These are phyloP conservation scores for Parnassius mnemosyne DNA, from an alignment of 2,888 invertebrate species.

Conservation along the genomic window DNA sequence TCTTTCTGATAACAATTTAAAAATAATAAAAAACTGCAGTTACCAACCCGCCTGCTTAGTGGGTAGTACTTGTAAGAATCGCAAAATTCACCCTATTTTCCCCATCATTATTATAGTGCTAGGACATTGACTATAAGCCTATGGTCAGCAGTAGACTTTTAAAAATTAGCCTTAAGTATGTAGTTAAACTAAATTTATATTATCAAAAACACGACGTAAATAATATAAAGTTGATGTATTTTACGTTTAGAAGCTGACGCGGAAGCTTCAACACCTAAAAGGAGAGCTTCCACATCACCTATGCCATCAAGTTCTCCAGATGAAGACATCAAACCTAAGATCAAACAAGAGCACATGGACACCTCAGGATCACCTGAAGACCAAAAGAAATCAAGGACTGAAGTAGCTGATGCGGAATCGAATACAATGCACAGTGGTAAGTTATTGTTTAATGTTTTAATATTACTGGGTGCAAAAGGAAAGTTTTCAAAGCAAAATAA, in stretches of 20 bases:
- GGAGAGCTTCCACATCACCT: constrained; percentile 79
- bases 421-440: constrained; percentile 95
- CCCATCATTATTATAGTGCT: too few relatives aligned
- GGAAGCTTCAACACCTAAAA: constrained; percentile 82
- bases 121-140: too few relatives aligned
- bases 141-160: too few relatives aligned
- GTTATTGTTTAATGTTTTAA: constrained; percentile 44
- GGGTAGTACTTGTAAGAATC: too few relatives aligned
- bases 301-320: constrained; percentile 77
- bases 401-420: constrained; percentile 92
- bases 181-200: too few relatives aligned
- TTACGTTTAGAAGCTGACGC: constrained; percentile 64
- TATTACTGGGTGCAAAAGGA: too few relatives aligned
- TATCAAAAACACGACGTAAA: neutral
- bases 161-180: too few relatives aligned
- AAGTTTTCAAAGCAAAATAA: neutral
- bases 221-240: constrained; percentile 2
- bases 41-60: too few relatives aligned
- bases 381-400: constrained; percentile 88
- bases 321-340: constrained; percentile 77
- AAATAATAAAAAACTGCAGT: too few relatives aligned
- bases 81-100: too few relatives aligned
- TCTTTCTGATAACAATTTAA: too few relatives aligned
- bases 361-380: constrained; percentile 83
- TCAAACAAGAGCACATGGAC: constrained; percentile 85